A percentile compares a stretch with the other conserved stretches of the same genome.
Evolutionary conservation across 1,140 invertebrate species (phyloP).

Genomic region (Drosophila nigrodunni): DNA sequence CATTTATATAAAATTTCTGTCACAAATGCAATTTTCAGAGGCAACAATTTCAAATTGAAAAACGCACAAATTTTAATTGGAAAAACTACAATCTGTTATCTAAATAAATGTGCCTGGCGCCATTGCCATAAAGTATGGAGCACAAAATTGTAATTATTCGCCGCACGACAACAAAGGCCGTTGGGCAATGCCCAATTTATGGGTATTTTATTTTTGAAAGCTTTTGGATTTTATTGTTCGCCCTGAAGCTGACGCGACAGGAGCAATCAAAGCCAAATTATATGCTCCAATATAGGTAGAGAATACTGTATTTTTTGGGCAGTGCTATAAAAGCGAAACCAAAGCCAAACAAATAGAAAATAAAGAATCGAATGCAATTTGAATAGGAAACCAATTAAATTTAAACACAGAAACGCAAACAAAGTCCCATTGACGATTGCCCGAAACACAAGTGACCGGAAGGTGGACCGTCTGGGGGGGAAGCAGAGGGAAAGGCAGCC

Average conservation of each 20-base stretch:
- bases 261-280: conserved; percentile 63
- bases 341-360: conserved; percentile 58
- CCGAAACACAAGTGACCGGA: conserved; percentile 21
- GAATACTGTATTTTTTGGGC: not conserved
- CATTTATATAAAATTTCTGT: conserved; percentile 44
- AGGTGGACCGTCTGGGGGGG: not conserved
- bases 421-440: conserved; percentile 35
- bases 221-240: conserved; percentile 54
- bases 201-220: conserved; percentile 52
- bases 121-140: conserved; percentile 51
- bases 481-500: conserved; percentile 27
- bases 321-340: conserved; percentile 7
- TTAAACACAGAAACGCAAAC: conserved; percentile 64
- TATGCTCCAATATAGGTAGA: conserved; percentile 28
- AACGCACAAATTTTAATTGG: conserved; percentile 68
- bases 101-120: conserved; percentile 60
- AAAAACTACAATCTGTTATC: conserved; percentile 72
- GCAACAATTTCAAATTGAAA: conserved; percentile 58
- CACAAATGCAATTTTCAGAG: conserved; percentile 55
- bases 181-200: conserved; percentile 60
- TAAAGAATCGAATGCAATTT: conserved; percentile 57
- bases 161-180: conserved; percentile 39
- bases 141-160: conserved; percentile 45
- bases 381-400: conserved; percentile 74
- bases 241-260: conserved; percentile 26